These are phyloP conservation scores for Synanthedon formicaeformis DNA, from an alignment of 2,888 invertebrate species.

Conservation along the genomic window DNA sequence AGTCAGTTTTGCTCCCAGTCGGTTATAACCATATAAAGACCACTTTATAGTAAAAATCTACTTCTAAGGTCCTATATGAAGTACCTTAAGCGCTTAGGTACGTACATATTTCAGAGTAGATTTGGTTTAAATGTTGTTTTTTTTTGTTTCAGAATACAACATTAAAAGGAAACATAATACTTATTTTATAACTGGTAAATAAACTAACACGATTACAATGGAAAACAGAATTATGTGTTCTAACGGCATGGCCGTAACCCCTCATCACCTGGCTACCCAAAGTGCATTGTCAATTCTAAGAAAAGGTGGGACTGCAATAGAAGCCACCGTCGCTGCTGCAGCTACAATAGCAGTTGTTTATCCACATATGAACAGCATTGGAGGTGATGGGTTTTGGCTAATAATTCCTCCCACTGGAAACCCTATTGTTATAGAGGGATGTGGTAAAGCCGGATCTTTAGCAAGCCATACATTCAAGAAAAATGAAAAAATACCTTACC, in stretches of 20 bases:
- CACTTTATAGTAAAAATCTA: too few species aligned
- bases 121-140: too few species aligned
- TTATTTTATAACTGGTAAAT: too few species aligned
- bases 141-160: not conserved
- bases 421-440: conserved; percentile 51
- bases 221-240: conserved; percentile 31
- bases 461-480: conserved; percentile 36
- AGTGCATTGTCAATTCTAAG: conserved; percentile 44
- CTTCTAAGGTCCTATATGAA: too few species aligned
- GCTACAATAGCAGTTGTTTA: conserved; percentile 54
- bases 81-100: too few species aligned
- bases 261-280: conserved; percentile 54
- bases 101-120: too few species aligned
- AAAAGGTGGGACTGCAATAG: conserved; percentile 56
- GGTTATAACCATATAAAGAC: too few species aligned
- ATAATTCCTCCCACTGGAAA: conserved; percentile 49
- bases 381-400: conserved; percentile 57
- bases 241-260: conserved; percentile 53
- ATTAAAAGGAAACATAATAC: too few species aligned
- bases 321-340: conserved; percentile 54
- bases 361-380: conserved; percentile 57
- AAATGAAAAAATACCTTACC: conserved; percentile 30
- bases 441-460: conserved; percentile 47
- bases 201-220: not conserved
- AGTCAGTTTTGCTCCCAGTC: too few species aligned